A percentile compares a stretch with the other conserved stretches of the same genome.
Conservation (phyloP, 2,888 invertebrate species). For the Scrobipalpa costella region DNA sequence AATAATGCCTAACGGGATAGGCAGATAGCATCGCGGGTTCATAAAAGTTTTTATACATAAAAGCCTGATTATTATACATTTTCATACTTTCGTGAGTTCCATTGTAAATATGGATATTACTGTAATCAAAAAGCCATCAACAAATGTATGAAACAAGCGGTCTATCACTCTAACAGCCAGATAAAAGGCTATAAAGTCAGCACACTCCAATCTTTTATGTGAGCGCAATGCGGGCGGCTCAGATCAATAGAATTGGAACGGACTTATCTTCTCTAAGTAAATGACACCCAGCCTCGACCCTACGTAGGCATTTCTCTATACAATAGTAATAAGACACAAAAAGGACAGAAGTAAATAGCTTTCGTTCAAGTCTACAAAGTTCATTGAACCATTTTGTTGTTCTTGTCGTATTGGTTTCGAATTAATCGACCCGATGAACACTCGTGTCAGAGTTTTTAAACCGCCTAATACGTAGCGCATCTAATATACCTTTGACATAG, state of each 20-base stretch:
- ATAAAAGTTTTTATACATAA: too few species aligned
- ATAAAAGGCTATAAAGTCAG: constrained; percentile 1
- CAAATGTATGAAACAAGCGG: neutral
- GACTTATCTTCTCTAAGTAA: neutral
- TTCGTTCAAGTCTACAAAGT: neutral
- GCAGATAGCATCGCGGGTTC: too few species aligned
- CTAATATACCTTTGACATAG: too few species aligned
- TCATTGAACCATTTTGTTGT: neutral
- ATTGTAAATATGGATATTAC: neutral
- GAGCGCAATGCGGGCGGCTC: constrained; percentile 12
- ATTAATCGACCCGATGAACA: too few species aligned
- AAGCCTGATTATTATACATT: too few species aligned
- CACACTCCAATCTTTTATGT: constrained; percentile 5
- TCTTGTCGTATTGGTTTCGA: too few species aligned
- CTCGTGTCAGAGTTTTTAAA: too few species aligned
- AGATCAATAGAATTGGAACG: constrained; percentile 11
- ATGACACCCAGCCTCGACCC: neutral
- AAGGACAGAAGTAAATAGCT: neutral
- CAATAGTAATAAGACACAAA: too few species aligned
- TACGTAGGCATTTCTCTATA: too few species aligned
- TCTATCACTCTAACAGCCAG: constrained; percentile 7
- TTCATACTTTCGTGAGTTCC: neutral
- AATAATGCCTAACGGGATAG: too few species aligned
- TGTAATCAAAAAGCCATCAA: neutral
- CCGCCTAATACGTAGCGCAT: too few species aligned